These are phyloP conservation scores for Sebastes taczanowskii DNA, from an alignment of 2,797 vertebrate genomes.

Conservation along the genomic window DNA sequence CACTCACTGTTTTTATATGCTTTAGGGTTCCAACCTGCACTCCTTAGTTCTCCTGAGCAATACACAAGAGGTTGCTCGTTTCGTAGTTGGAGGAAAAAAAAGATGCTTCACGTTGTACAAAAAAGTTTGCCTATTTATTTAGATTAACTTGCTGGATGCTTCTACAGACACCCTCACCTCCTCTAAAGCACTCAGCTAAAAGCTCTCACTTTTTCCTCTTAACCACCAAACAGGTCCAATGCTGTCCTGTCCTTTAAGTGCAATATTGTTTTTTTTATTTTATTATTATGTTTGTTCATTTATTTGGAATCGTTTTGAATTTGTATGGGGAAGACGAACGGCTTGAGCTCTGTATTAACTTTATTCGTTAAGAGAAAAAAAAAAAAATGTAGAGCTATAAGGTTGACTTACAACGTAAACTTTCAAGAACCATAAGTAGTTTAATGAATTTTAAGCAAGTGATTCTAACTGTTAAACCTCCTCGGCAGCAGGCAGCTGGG, in stretches of 20 bases:
- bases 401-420: conserved; percentile 78
- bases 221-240: conserved; percentile 76
- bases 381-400: conserved; percentile 75
- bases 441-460: conserved; percentile 76
- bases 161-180: conserved; percentile 61
- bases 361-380: conserved; percentile 79
- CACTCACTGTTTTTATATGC: conserved; percentile 53
- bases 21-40: conserved; percentile 75
- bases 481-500: conserved; percentile 86
- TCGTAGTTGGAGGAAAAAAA: conserved; percentile 35
- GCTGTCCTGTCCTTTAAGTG: conserved; percentile 89
- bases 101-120: conserved; percentile 75
- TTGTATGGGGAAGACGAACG: conserved; percentile 74
- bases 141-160: conserved; percentile 85
- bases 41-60: conserved; percentile 71
- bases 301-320: conserved; percentile 70
- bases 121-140: conserved; percentile 92
- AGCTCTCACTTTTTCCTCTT: conserved; percentile 76
- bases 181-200: conserved; percentile 82
- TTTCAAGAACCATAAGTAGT: conserved; percentile 75
- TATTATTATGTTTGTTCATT: conserved; percentile 76
- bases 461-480: conserved; percentile 77
- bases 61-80: conserved; percentile 55
- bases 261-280: conserved; percentile 88
- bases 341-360: conserved; percentile 83